Evolutionary conservation across 2,888 invertebrate species (phyloP).

Genomic region (Amblyteles armatorius): DNA sequence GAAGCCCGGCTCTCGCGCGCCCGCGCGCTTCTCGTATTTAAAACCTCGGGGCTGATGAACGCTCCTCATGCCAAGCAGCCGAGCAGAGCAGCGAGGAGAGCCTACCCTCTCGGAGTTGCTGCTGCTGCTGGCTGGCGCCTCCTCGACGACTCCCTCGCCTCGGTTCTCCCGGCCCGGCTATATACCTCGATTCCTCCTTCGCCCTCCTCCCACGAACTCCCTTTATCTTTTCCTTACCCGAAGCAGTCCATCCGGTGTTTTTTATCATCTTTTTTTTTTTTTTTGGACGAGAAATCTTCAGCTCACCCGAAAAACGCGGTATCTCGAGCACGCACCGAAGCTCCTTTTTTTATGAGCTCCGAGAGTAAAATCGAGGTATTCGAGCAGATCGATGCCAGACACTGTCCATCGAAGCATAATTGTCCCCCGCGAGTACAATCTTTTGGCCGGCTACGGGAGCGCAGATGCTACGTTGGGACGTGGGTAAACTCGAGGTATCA

Average conservation of each 20-base stretch:
- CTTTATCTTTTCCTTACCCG: conserved; percentile 22
- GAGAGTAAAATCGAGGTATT: neutral
- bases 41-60: conserved; percentile 85
- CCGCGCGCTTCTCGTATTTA: conserved; percentile 80
- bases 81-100: conserved; percentile 57
- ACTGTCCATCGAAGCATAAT: neutral
- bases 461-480: neutral
- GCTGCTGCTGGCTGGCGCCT: conserved; percentile 66
- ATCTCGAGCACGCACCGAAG: neutral
- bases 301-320: conserved; percentile 6
- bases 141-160: conserved; percentile 72
- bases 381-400: neutral
- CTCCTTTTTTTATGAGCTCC: neutral
- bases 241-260: conserved; percentile 11
- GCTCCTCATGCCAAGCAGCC: conserved; percentile 83
- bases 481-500: neutral
- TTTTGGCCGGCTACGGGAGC: neutral
- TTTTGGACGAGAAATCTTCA: conserved; percentile 7
- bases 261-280: neutral
- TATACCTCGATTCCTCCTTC: conserved; percentile 48
- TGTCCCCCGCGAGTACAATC: neutral
- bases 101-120: conserved; percentile 65
- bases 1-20: conserved; percentile 45
- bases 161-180: conserved; percentile 64
- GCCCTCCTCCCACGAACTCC: conserved; percentile 32